Base-by-base conservation (phyloP, 2,113 vertebrate genomes). In the Columbina picui region DNA sequence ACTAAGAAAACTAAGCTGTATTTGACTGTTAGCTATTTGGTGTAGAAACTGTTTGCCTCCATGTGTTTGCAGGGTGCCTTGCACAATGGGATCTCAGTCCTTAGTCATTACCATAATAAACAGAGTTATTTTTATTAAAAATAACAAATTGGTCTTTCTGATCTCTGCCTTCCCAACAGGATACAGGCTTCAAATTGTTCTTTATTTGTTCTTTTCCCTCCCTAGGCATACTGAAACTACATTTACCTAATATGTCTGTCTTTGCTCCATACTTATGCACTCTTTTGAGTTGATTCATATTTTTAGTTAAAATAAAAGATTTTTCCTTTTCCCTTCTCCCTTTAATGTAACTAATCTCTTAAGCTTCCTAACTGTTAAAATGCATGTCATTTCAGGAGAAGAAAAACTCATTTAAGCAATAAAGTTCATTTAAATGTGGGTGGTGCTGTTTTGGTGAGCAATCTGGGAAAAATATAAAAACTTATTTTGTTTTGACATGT, bases 151-250 rank as follows among this genome's bases (percentile, higher is more conserved):
- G 2, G 4, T 73, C 29, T 77, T 91, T 91, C 43, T 87, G 53
- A 71, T 82, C 21, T 36, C 6, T 79, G 57, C 32, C 36, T 85
- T 89, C 39, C 39, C 57, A 83, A 65, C 41, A 73, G 84, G 53
- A 43, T 77, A 69, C 17, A 43, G 60, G 30, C 22, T 57, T 93
- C 57, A 76, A 45, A 60, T 65, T 71, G 5, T 87, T 82, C 57
- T 81, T 9, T 63, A 34, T 92, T 87, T 82, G 19, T 91, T 79
- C 53, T 84, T 94, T 94, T 91, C 69, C 53, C 92, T 75, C 39
- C 56, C 30, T 71, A 59, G 30, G 29, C 26, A 10, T 47, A 49
- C 47, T 63, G 26, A 77, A 76, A 59, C 52, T 80, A 9, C 2
- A 2, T 57, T 94, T 75, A 47, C 13, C 75, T 84, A 94, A 41